Conservation (phyloP, 2,888 invertebrate species). For the Andrena marginata region DNA sequence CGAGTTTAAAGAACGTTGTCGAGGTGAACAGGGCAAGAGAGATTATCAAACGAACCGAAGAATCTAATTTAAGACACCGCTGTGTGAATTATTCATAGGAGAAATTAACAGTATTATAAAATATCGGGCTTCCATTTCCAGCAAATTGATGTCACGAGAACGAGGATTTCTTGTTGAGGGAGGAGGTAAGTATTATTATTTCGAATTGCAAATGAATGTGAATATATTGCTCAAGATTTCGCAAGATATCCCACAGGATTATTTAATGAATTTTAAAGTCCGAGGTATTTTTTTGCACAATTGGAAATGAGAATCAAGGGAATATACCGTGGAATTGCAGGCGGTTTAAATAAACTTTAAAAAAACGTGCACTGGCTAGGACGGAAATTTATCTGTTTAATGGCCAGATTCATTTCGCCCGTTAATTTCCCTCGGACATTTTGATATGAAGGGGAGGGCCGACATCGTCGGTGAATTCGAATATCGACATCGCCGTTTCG, state of each 20-base stretch:
- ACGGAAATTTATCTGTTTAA: background rate
- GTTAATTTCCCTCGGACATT: constrained; percentile 22
- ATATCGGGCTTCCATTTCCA: background rate
- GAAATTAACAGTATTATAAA: background rate
- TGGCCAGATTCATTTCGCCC: background rate
- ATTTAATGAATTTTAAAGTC: background rate
- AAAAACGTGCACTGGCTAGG: background rate
- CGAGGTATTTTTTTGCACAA: background rate
- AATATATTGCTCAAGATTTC: background rate
- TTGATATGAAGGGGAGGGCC: background rate
- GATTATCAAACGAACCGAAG: constrained; percentile 1
- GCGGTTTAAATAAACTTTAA: too few species aligned
- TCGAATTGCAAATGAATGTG: background rate
- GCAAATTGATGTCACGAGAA: background rate
- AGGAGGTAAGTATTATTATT: too few species aligned
- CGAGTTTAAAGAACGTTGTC: constrained; percentile 17
- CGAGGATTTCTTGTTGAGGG: too few species aligned
- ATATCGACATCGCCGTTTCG: constrained; percentile 30
- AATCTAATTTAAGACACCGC: background rate
- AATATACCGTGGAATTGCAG: background rate
- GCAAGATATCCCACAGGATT: too few species aligned
- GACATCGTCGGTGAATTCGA: constrained; percentile 33
- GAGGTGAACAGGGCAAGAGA: background rate
- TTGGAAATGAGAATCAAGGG: background rate
- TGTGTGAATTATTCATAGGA: background rate